phyloP scores from a whole-genome alignment of 2,888 invertebrate species.

The Apamea monoglypha region DNA sequence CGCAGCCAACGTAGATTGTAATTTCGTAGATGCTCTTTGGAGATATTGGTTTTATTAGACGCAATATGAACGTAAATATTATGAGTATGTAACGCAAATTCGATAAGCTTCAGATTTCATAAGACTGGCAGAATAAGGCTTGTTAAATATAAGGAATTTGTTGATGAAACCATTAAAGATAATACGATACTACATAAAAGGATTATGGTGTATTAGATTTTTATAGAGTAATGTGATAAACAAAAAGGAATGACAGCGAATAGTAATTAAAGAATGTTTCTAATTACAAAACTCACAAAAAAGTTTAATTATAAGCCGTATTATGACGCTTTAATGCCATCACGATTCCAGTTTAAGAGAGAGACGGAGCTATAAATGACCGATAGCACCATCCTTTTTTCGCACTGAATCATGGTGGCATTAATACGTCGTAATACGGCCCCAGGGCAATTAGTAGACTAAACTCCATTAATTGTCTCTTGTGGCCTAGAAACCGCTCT shows the following conservation, averaged over 20 bases:
- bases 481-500: conserved; percentile 30
- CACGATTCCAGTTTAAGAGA: background rate
- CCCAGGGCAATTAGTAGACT: conserved; percentile 25
- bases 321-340: background rate
- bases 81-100: conserved; percentile 43
- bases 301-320: conserved; percentile 12
- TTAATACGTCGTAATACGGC: background rate
- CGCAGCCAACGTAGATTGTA: conserved; percentile 17
- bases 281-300: conserved; percentile 22
- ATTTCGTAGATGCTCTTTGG: conserved; percentile 46
- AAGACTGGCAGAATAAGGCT: conserved; percentile 24
- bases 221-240: background rate
- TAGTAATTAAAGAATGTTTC: background rate
- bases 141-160: conserved; percentile 38
- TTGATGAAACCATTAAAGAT: conserved; percentile 38
- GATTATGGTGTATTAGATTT: conserved; percentile 1
- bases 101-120: conserved; percentile 44
- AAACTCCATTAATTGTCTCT: conserved; percentile 39
- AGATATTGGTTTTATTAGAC: conserved; percentile 63
- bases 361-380: background rate
- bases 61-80: conserved; percentile 54
- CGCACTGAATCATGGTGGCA: background rate
- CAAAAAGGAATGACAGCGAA: background rate
- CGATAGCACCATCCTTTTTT: background rate
- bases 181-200: conserved; percentile 18